Evolutionary conservation across 2,113 vertebrate genomes (phyloP), one percentile per base, ranked within the genome.

Genomic region (Mobula birostris): DNA sequence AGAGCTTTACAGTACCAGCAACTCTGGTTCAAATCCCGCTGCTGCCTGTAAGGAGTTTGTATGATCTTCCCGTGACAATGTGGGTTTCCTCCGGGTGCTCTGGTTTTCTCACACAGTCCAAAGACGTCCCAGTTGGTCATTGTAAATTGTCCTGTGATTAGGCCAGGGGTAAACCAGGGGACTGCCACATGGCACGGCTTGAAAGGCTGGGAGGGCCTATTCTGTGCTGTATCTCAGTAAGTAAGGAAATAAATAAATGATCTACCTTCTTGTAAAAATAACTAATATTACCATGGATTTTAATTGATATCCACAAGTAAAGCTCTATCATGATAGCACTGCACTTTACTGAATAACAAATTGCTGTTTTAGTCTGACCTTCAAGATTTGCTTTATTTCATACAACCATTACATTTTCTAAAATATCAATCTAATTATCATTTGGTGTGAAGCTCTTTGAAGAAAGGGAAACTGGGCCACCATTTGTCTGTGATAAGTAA

Each of bases 401-500:
- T 92, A 66, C 63, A 92, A 70, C 88, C 66, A 91, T 70, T 91
- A 91, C 24, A 17, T 92, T 92, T 92, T 72, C 66, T 72, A 72
- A 92, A 93, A 93, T 93, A 93, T 74, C 68, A 72, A 74, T 90
- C 61, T 66, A 90, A 90, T 90, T 90, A 90, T 74, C 66, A 48
- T 93, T 93, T 74, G 21, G 68, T 93, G 70, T 93, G 74, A 74
- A 40, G 40, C 24, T 11, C 40, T 93, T 74, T 29, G 36, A 93
- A 93, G 68, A 72, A 68, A 92, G 36, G 74, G 36, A 56, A 93
- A 93, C 24, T 56, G 68, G 70, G 27, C 32, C 70, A 93, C 91
- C 70, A 93, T 93, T 93, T 93, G 68, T 76, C 70, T 93, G 40
- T 93, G 91, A 74, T 93, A 93, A 93, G 91, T 93, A 74, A 76